Evolutionary conservation across 92 coral and sea anemone genomes (phyloP).

Genomic region (Parazoanthus swiftii): DNA sequence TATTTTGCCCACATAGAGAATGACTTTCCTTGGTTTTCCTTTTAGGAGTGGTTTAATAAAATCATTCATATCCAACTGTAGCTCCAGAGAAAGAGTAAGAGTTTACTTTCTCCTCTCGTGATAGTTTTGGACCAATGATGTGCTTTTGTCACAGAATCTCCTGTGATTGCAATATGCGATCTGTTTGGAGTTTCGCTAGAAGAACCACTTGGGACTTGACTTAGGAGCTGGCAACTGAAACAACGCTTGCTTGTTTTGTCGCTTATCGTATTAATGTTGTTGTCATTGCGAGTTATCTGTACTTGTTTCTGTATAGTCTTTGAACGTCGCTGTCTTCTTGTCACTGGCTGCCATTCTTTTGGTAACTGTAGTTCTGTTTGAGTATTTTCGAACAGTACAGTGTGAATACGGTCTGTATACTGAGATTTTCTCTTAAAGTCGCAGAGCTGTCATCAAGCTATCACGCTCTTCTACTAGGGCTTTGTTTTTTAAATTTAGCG

Average conservation of each 20-base stretch:
- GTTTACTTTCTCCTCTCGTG: not conserved
- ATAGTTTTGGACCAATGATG: constrained; percentile 32
- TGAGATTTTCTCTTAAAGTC: not conserved
- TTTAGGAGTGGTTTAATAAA: constrained; percentile 16
- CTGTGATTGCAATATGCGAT: constrained; percentile 2
- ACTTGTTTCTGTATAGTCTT: no score
- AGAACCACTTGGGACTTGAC: not conserved
- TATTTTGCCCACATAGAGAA: no score
- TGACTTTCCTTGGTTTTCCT: no score
- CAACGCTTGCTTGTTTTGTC: not conserved
- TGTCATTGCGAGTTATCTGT: not conserved
- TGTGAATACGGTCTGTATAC: no score
- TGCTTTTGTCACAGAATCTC: constrained; percentile 2
- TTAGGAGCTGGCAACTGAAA: not conserved
- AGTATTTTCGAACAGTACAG: no score
- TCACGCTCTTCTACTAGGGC: not conserved
- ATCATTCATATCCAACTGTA: constrained; percentile 13
- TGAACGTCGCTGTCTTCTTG: no score
- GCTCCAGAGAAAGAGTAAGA: constrained; percentile 39
- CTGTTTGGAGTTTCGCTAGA: not conserved
- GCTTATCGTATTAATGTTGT: not conserved
- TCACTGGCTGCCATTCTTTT: no score
- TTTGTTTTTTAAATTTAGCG: not conserved
- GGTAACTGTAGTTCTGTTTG: no score
- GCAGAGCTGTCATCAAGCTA: constrained; percentile 1